Base-by-base conservation (phyloP, 2,113 vertebrate species). In the Myocastor coypus region DNA sequence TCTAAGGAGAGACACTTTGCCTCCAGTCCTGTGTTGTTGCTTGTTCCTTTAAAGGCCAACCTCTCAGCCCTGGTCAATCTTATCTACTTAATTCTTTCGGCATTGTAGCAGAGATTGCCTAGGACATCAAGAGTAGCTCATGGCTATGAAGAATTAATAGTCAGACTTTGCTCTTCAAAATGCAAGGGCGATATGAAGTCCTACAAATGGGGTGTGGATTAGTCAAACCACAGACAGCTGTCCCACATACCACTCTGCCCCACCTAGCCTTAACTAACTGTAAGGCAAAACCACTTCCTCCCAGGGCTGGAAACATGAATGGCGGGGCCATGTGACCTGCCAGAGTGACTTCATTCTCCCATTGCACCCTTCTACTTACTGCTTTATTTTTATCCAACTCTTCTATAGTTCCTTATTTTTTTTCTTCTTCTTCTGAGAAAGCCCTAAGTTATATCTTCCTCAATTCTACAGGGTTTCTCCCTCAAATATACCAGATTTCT, bases 261-360 rank as follows among this genome's bases (percentile, higher is more conserved):
- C 40, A 40, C 46, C 52, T 55, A 32, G 87, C n/a, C 52, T 55
- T 12, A 2, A 57, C 30, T 46, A 69, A 22, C n/a, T 14, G 5
- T 30, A 32, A 28, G 55, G 37, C 63, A 59, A 55, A 78, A 17
- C 37, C 87, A 81, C 96, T 95, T 96, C 89, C 90, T 96, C 82
- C 63, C 55, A 22, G 7, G 81, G 42, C 0, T 0, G 83, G 83
- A 93, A 93, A 82, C 17, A 50, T 30, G 66, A 59, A 61, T 26
- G 80, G 26, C 12, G 57, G 64, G 34, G 34, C 64, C 46, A 50
- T 52, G 14, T 57, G 22, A 4, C 32, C 59, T 22, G 19, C n/a
- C 42, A 81, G 7, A 17, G 3, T 68, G 30, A n/a, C 63, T 32
- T 55, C 32, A 10, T 30, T 37, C 32, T 59, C 37, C 59, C 26